A percentile compares a stretch with the other conserved stretches of the same genome.
Evolutionary conservation across 2,888 invertebrate species (phyloP).

Genomic region (Mythimna albipuncta): DNA sequence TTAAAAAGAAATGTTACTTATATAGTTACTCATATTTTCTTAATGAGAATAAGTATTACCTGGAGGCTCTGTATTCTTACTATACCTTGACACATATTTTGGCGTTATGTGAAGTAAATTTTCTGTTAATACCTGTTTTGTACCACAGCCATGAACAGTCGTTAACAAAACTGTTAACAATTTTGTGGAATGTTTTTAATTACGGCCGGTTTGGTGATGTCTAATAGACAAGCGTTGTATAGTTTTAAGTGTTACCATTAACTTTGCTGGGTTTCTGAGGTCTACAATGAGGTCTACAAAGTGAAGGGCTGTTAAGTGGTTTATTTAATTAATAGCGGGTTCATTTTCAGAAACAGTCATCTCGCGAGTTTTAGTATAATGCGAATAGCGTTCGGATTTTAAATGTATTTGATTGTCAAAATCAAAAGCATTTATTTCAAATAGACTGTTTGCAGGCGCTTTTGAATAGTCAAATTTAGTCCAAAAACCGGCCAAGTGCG

Average conservation of each 20-base stretch:
- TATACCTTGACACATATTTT: neutral
- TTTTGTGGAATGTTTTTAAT: conserved; percentile 59
- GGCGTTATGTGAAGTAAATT: neutral
- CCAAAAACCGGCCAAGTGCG: too few relatives aligned
- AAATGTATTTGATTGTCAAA: too few relatives aligned
- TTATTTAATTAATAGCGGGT: neutral
- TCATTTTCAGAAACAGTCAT: neutral
- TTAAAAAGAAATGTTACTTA: too few relatives aligned
- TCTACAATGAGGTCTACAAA: neutral
- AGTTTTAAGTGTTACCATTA: conserved; percentile 43
- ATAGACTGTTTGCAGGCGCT: too few relatives aligned
- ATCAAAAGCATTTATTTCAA: too few relatives aligned
- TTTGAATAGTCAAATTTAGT: too few relatives aligned
- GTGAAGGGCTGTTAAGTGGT: neutral
- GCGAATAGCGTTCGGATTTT: too few relatives aligned
- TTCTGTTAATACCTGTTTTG: conserved; percentile 1
- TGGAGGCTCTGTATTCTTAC: too few relatives aligned
- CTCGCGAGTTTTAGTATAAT: neutral
- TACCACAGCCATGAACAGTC: conserved; percentile 44
- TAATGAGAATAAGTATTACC: too few relatives aligned
- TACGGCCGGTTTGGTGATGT: conserved; percentile 39
- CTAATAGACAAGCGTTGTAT: conserved; percentile 42
- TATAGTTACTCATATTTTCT: too few relatives aligned
- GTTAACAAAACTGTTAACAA: conserved; percentile 58
- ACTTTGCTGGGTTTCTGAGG: conserved; percentile 21